Conservation (phyloP, 2,797 vertebrate species). For the Bradypodion ventrale region DNA sequence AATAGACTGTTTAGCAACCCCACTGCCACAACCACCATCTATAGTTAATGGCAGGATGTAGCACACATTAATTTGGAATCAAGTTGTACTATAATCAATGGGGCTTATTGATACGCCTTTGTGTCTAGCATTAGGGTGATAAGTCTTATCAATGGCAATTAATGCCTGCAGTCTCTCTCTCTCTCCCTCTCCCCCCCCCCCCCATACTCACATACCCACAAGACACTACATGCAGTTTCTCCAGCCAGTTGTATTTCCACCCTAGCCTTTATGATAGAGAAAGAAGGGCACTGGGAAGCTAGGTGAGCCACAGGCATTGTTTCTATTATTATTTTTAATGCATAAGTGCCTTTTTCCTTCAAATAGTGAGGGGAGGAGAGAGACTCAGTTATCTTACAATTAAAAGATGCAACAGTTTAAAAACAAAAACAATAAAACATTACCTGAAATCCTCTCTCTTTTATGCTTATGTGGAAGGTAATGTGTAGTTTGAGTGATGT, state of each 20-base stretch:
- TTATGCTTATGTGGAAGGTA: too few species aligned
- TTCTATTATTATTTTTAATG: neutral
- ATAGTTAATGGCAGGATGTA: conserved; percentile 8
- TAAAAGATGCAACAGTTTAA: neutral
- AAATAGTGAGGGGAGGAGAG: neutral
- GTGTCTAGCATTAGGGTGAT: neutral
- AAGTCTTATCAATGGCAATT: neutral
- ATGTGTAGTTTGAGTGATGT: neutral
- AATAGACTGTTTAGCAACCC: conserved; percentile 53
- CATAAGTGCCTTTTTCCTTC: neutral
- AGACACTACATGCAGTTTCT: neutral
- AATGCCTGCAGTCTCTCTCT: neutral
- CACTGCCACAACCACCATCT: conserved; percentile 43
- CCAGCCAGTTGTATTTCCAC: neutral
- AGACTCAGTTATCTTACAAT: neutral
- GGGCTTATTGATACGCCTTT: neutral
- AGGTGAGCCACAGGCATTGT: neutral
- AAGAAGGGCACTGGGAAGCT: neutral
- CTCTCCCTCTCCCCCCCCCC: too few species aligned
- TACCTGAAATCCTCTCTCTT: too few species aligned
- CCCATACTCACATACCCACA: neutral
- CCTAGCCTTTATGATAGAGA: neutral
- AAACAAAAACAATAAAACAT: neutral
- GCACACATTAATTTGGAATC: neutral
- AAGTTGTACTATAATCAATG: neutral